Evolutionary conservation across 2,113 vertebrate species (phyloP).

Genomic region (Merops nubicus): DNA sequence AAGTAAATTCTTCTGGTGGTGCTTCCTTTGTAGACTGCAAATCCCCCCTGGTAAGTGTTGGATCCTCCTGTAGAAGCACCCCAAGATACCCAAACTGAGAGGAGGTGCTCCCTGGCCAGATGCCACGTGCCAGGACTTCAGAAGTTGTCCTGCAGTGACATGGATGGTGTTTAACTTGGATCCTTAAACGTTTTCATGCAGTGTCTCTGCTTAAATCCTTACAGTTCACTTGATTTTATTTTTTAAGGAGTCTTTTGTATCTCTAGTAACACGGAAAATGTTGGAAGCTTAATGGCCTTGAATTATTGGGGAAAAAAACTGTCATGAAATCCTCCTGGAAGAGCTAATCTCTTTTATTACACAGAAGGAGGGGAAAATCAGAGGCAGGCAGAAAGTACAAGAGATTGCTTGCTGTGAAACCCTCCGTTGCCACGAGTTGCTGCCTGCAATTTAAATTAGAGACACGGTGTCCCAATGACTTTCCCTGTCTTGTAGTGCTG

Average conservation of each 20-base stretch:
- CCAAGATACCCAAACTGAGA: too few relatives aligned
- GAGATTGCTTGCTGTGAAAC: not conserved
- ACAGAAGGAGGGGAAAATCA: not conserved
- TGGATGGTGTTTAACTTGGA: not conserved
- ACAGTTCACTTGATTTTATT: not conserved
- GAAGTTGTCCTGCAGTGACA: not conserved
- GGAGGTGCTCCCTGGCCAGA: not conserved
- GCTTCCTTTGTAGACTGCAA: not conserved
- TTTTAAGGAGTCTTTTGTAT: not conserved
- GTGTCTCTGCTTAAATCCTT: not conserved
- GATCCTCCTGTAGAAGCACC: not conserved
- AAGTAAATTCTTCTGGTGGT: not conserved
- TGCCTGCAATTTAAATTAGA: conserved; percentile 26
- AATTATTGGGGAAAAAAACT: not conserved
- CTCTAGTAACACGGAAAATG: not conserved
- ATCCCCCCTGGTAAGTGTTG: not conserved
- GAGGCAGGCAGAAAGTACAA: not conserved
- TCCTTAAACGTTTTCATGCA: not conserved
- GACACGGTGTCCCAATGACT: not conserved
- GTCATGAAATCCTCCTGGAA: not conserved
- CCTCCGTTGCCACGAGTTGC: not conserved
- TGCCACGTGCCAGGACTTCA: not conserved
- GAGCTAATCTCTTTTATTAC: not conserved
- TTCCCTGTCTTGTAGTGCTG: not conserved
- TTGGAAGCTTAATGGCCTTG: not conserved